These are phyloP conservation scores for Meriones psammophilus DNA, from an alignment of 2,797 vertebrate species.

Conservation along the genomic window DNA sequence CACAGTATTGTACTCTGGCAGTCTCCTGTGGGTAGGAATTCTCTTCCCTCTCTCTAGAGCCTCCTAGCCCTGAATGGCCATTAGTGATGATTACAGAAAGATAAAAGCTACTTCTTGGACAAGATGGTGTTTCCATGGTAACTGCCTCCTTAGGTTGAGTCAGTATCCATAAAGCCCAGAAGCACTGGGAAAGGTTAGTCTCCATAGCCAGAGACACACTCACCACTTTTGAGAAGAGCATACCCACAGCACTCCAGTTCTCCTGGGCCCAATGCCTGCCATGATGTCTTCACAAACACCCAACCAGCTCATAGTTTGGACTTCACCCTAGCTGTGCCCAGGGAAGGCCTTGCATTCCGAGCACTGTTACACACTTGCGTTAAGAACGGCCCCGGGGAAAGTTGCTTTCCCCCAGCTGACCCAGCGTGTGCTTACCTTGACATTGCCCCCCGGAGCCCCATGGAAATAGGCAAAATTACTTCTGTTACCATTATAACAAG, in stretches of 20 bases:
- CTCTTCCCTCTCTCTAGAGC: not conserved
- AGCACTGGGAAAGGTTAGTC: not conserved
- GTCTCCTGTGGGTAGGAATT: not conserved
- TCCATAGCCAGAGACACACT: not conserved
- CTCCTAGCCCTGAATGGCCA: not conserved
- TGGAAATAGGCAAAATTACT: not conserved
- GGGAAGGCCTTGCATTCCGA: not conserved
- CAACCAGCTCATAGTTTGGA: not conserved
- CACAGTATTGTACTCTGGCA: no score
- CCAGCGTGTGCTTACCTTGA: not conserved
- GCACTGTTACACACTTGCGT: not conserved
- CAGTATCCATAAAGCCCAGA: not conserved
- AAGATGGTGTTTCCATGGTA: not conserved
- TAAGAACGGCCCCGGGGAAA: not conserved
- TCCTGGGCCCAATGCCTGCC: fast-evolving
- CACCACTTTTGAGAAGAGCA: not conserved
- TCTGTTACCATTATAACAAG: not conserved
- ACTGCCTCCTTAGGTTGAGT: not conserved
- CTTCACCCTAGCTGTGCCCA: not conserved
- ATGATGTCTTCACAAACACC: not conserved
- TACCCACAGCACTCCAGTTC: fast-evolving
- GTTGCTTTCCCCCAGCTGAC: not conserved
- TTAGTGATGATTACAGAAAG: not conserved
- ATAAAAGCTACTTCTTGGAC: not conserved
- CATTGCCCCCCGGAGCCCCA: not conserved